Conservation (phyloP, 2,797 vertebrate genomes). For the Pagetopsis macropterus region DNA sequence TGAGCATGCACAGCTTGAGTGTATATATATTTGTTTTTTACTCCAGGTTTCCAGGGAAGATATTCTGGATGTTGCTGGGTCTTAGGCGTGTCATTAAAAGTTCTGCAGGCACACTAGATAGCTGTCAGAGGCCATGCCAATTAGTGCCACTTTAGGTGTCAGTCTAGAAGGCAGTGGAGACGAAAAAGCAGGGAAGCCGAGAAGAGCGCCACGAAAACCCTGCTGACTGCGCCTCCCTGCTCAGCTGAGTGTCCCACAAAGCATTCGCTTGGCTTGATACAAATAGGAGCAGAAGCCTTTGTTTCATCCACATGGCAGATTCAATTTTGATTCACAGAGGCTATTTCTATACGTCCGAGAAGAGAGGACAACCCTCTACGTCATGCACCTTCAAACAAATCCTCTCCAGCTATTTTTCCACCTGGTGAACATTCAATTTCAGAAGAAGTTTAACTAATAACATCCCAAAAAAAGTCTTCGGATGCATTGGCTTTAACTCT, state of each 20-base stretch:
- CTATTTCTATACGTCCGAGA: not conserved
- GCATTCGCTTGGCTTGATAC: slow-evolving; percentile 38
- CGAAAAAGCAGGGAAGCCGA: slow-evolving; percentile 56
- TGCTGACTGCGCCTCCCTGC: slow-evolving; percentile 68
- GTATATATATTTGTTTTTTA: slow-evolving; percentile 44
- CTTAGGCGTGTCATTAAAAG: slow-evolving; percentile 80
- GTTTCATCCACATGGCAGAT: slow-evolving; percentile 45
- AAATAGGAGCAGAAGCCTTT: slow-evolving; percentile 44
- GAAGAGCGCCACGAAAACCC: slow-evolving; percentile 67
- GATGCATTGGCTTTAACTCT: slow-evolving; percentile 28
- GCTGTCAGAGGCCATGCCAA: slow-evolving; percentile 83
- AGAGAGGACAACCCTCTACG: slow-evolving; percentile 9
- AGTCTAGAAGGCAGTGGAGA: slow-evolving; percentile 74
- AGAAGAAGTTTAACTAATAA: slow-evolving; percentile 10
- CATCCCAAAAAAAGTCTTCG: not conserved
- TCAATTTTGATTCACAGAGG: slow-evolving; percentile 37
- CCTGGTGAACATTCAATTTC: slow-evolving; percentile 11
- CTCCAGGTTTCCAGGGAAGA: slow-evolving; percentile 65
- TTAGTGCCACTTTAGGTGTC: slow-evolving; percentile 85
- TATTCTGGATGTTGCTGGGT: slow-evolving; percentile 70
- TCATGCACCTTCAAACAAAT: slow-evolving; percentile 21
- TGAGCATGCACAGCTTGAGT: slow-evolving; percentile 68
- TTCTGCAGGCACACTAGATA: slow-evolving; percentile 73
- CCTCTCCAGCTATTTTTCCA: slow-evolving; percentile 15
- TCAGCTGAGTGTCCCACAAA: slow-evolving; percentile 71